Percentiles rank a stretch among this genome's conserved stretches.
Evolutionary conservation across 2,888 invertebrate species (phyloP).

Genomic region (Lepidocyrtinus sp.): DNA sequence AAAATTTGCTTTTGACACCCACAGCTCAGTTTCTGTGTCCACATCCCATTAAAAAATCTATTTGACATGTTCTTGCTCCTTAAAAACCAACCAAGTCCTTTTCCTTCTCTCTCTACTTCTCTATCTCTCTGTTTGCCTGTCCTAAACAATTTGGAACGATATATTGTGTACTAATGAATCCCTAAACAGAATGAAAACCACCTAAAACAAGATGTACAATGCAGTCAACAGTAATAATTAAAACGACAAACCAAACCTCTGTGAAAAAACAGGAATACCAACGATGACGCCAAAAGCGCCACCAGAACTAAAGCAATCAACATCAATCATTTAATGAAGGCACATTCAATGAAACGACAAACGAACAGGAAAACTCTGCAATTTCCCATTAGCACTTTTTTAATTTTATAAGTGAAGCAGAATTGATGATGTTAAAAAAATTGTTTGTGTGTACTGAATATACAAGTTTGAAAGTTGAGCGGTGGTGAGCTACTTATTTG

Average conservation of each 20-base stretch:
- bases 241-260: background rate
- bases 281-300: conserved; percentile 27
- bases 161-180: conserved; percentile 49
- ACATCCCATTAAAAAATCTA: conserved; percentile 1
- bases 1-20: conserved; percentile 56
- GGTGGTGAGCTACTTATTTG: background rate
- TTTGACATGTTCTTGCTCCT: background rate
- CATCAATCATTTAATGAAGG: conserved; percentile 58
- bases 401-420: conserved; percentile 1
- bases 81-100: too few relatives aligned
- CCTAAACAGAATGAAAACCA: conserved; percentile 28
- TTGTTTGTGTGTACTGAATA: conserved; percentile 11
- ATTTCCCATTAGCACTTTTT: conserved; percentile 11
- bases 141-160: background rate
- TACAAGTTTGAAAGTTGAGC: background rate
- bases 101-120: background rate
- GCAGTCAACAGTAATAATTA: conserved; percentile 8
- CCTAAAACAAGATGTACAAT: conserved; percentile 24
- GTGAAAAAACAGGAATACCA: conserved; percentile 1
- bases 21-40: background rate
- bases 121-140: background rate
- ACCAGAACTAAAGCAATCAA: conserved; percentile 57
- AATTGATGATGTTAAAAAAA: conserved; percentile 1
- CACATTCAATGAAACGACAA: too few relatives aligned
- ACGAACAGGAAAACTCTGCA: conserved; percentile 5